Evolutionary conservation across 2,888 invertebrate species (phyloP).

Genomic region (Xestia xanthographa): DNA sequence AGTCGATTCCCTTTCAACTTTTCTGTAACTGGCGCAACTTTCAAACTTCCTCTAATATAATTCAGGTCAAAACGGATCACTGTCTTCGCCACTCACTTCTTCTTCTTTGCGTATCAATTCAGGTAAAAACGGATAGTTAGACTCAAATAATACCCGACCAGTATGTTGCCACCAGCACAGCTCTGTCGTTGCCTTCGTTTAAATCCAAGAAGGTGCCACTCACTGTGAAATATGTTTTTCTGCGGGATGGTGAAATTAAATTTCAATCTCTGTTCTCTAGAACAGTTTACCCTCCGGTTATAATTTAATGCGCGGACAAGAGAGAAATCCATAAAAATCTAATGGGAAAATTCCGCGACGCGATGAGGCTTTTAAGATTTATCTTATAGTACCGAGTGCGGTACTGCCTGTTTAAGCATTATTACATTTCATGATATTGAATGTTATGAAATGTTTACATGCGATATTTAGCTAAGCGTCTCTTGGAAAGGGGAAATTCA

Average conservation of each 20-base stretch:
- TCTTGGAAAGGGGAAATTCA: not conserved
- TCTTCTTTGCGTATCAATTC: constrained; percentile 35
- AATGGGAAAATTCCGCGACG: constrained; percentile 86
- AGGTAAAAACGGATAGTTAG: too few relatives aligned
- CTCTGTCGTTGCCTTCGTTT: too few relatives aligned
- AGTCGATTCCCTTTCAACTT: too few relatives aligned
- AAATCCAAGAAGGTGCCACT: too few relatives aligned
- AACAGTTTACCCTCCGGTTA: constrained; percentile 82
- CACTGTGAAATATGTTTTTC: constrained; percentile 68
- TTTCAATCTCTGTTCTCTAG: constrained; percentile 80
- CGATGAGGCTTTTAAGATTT: constrained; percentile 85
- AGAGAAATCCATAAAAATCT: constrained; percentile 88
- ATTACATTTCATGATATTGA: constrained; percentile 64
- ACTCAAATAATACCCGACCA: too few relatives aligned
- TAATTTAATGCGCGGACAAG: constrained; percentile 88
- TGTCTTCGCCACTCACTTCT: constrained; percentile 40
- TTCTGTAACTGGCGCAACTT: too few relatives aligned
- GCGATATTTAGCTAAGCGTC: constrained; percentile 37
- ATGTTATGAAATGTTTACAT: constrained; percentile 54
- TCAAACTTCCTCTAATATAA: too few relatives aligned
- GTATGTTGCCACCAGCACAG: too few relatives aligned
- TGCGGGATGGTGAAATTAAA: constrained; percentile 79
- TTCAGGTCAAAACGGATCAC: constrained; percentile 62
- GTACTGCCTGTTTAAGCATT: constrained; percentile 73
- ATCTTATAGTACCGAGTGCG: constrained; percentile 79